Conservation (phyloP, 2,113 vertebrate genomes). For the Rhagologus leucostigma region DNA sequence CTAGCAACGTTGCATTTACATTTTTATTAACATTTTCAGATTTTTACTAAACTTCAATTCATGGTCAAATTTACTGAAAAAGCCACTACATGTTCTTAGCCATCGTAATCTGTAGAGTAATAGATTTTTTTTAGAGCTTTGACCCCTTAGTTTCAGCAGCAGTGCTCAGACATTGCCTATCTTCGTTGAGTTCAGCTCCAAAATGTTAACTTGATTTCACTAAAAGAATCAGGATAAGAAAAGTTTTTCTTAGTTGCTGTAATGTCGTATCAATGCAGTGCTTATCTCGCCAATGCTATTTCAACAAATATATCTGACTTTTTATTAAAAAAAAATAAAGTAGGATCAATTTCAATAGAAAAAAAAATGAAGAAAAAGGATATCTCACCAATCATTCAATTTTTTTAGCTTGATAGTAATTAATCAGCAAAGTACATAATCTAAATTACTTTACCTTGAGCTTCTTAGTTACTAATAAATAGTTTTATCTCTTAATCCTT, state of each 20-base stretch:
- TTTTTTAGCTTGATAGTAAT: background rate
- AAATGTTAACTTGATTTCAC: background rate
- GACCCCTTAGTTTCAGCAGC: background rate
- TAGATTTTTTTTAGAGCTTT: background rate
- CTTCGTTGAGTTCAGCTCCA: background rate
- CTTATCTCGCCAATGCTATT: background rate
- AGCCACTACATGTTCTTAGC: background rate
- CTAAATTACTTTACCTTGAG: background rate
- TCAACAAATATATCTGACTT: background rate
- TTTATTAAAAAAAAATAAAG: too few species aligned
- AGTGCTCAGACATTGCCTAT: background rate
- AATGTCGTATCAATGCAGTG: background rate
- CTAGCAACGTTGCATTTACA: background rate
- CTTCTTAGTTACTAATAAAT: background rate
- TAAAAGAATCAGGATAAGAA: background rate
- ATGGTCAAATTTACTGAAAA: background rate
- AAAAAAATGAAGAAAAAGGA: background rate
- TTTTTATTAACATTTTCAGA: background rate
- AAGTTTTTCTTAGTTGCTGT: background rate
- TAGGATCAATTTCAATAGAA: background rate
- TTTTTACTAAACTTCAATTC: background rate
- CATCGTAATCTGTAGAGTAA: background rate
- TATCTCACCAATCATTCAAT: background rate
- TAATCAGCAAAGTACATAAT: background rate
- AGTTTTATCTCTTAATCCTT: background rate